phyloP scores from a whole-genome alignment of 2,797 vertebrate species.

The Geotria australis region DNA sequence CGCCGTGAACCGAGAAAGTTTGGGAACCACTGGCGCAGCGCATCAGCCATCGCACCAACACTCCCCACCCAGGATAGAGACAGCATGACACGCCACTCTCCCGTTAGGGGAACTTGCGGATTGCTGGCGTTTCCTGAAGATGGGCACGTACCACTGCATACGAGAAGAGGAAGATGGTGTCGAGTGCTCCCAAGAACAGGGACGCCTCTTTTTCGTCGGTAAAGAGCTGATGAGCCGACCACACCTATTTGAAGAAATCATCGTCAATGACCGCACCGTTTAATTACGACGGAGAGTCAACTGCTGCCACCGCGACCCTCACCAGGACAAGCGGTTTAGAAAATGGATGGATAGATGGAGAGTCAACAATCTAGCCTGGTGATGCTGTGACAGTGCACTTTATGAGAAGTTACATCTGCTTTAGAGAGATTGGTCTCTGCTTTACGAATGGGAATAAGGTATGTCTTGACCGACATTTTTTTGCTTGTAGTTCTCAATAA shows the following conservation, averaged over 20 bases:
- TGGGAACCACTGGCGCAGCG: background rate
- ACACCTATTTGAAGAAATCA: constrained; percentile 17
- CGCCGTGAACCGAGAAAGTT: too few species aligned
- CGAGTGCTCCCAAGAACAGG: constrained; percentile 51
- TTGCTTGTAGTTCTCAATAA: too few species aligned
- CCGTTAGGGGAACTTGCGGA: background rate
- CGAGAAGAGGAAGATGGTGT: constrained; percentile 79
- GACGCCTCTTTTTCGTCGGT: constrained; percentile 32
- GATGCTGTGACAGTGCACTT: too few species aligned
- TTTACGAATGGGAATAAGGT: too few species aligned
- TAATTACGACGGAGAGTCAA: background rate
- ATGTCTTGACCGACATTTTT: too few species aligned
- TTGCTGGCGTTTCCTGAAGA: background rate
- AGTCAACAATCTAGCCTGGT: constrained; percentile 1
- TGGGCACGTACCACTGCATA: constrained; percentile 51
- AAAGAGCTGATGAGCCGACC: constrained; percentile 44
- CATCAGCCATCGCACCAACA: background rate
- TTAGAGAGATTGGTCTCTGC: too few species aligned
- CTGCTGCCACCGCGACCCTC: background rate
- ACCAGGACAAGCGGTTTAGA: too few species aligned
- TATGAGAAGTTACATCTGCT: too few species aligned
- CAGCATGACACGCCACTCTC: constrained; percentile 1
- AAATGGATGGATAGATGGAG: too few species aligned
- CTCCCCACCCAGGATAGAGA: constrained; percentile 2
- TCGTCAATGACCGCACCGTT: background rate